A percentile compares a stretch with the other conserved stretches of the same genome.
Conservation (phyloP, 2,888 invertebrate genomes). For the Sthenelais limicola region DNA sequence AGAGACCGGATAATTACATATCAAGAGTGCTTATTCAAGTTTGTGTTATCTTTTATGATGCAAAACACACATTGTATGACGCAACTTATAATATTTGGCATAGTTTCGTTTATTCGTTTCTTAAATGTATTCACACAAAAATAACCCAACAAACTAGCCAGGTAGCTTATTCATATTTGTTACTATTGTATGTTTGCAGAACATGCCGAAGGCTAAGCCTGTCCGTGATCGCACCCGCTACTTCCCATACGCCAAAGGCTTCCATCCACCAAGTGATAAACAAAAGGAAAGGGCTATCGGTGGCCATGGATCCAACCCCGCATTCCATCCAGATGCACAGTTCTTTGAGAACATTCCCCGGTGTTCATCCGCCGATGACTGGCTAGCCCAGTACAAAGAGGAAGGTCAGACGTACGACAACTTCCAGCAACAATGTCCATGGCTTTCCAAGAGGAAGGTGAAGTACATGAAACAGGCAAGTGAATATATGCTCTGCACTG, state of each 20-base stretch:
- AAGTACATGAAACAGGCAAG: conserved; percentile 56
- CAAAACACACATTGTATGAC: no score
- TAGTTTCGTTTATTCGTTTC: no score
- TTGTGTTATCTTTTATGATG: no score
- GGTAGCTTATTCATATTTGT: neutral
- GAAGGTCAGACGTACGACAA: conserved; percentile 64
- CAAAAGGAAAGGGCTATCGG: conserved; percentile 59
- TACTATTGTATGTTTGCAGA: neutral
- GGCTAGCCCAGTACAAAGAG: conserved; percentile 68
- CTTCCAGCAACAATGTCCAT: conserved; percentile 61
- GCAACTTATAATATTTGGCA: no score
- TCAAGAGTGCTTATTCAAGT: no score
- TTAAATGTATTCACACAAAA: no score
- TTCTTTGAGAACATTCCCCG: conserved; percentile 60
- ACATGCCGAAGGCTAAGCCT: conserved; percentile 39
- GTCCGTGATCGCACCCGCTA: neutral
- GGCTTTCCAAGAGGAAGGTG: conserved; percentile 62
- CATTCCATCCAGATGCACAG: conserved; percentile 7
- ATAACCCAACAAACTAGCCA: neutral
- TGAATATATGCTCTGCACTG: no score
- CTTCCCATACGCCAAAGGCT: conserved; percentile 61
- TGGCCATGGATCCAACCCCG: conserved; percentile 28
- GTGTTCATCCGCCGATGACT: conserved; percentile 63
- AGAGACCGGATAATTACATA: no score
- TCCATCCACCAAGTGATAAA: conserved; percentile 53